Base-by-base conservation (phyloP, 2,797 vertebrate genomes). In the Dicrostonyx torquatus region DNA sequence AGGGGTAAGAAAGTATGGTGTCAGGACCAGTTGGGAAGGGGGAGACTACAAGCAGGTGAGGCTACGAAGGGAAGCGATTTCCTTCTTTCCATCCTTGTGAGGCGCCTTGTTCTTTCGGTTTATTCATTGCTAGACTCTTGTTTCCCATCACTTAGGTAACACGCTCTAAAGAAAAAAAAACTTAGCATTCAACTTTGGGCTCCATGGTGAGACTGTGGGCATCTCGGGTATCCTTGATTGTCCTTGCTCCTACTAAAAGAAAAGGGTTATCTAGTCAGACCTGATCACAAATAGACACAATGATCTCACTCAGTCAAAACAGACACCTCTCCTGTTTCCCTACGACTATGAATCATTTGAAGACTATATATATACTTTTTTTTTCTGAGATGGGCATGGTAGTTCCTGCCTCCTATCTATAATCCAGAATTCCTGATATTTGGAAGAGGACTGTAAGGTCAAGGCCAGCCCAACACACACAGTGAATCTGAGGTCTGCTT, bases 131-230 rank as follows among this genome's bases (percentile, higher is more conserved):
- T 53, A 34, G 58, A 85, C 2, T 66, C 13, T 34, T 0, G 37
- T 77, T 5, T 50, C 29, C 37, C 34, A 37, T 84, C 1, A 4
- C 10, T 50, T 48, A 45, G 9, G 34, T 66, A 22, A 76, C 37
- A 91, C 3, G 12, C 20, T 55, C 58, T 85, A 77, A 78, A 70
- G 68, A 55, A 43, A 88, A 73, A 78, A 73, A 14, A 34, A 11
- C 6, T 70, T 58, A 45, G n/a, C 37, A 26, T 84, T 95, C 53
- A 89, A 73, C 95, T 50, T 68, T 64, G 9, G n/a, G 17, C 12
- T 48, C 45, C 13, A 12, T 2, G 22, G 3, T 55, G 22, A 96
- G 14, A 29, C 20, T 75, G 15, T 4, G 29, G 29, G 77, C 60
- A 24, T 82, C n/a, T 50, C 15, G 58, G 40, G 34, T 62, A 55